Base-by-base conservation (phyloP, 2,797 vertebrate species). In the Gouania willdenowi region DNA sequence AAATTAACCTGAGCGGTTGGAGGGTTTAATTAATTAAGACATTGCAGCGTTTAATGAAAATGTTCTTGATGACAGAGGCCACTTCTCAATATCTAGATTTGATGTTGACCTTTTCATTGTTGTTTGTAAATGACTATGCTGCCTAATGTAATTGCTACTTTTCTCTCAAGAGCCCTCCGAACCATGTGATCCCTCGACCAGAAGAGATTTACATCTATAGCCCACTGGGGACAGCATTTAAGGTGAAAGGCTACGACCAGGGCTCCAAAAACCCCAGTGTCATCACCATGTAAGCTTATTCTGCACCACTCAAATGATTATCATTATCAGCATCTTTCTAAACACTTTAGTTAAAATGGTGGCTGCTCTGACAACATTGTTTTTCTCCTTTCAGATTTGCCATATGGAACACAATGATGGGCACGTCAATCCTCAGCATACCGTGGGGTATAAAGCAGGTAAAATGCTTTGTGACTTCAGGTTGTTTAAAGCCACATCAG, bases 321-420 rank as follows among this genome's bases (percentile, higher is more conserved):
- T 11, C 2, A 32, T n/a, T 14, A 13, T 6, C 35, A 20, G 5
- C 6, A 8, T n/a, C 12, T 8, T 2, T 7, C 25, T 14, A 5
- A 9, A 11, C 1, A 4, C 1, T 30, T 5, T 14, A 10, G 8
- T 28, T 3, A 7, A n/a, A 11, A n/a, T 9, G 15, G 25, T 21
- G 19, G 3, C 21, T 12, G 5, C 21, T 35, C 20, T 34, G 8
- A 23, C 38, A 6, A 22, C 14, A 4, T 18, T 24, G 2, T 14
- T 30, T 42, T 5, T 39, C 16, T 55, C 9, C 26, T 36, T 64
- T 28, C 71, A 98, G 96, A 75, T 99, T 99, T 80, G 94, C 95
- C 21, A 94, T 99, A 68, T 99, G 96, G 96, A 99, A 99, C 82
- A 98, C 95, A 19, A 98, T 98, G 95, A 94, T 99, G 96, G 96